Conservation (phyloP, 2,113 vertebrate species). For the Calypte anna region DNA sequence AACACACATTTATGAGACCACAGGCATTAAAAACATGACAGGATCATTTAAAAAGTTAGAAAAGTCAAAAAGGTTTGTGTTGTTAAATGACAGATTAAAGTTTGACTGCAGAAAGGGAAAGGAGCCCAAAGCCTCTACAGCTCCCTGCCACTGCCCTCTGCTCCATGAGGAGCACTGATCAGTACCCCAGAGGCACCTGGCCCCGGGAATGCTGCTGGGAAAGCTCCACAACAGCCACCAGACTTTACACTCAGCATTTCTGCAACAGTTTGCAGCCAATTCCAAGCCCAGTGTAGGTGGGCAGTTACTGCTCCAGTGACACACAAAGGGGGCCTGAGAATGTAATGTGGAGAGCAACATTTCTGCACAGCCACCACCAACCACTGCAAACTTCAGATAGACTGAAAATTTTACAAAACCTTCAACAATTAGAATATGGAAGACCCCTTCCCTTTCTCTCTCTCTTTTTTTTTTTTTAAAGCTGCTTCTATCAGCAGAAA, state of each 20-base stretch:
- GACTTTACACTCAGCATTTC: fast-evolving
- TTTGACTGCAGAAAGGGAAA: no score
- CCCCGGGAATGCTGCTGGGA: no score
- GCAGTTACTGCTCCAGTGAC: not conserved
- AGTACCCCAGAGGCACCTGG: not conserved
- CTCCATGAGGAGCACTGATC: not conserved
- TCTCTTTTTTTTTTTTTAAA: not conserved
- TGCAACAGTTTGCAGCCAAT: not conserved
- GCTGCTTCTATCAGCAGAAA: not conserved
- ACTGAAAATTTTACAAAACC: not conserved
- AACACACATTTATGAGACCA: not conserved
- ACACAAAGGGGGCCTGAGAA: not conserved
- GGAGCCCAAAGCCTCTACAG: no score
- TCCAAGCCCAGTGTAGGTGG: fast-evolving
- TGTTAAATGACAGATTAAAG: no score
- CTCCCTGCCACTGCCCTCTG: no score
- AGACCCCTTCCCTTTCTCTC: not conserved
- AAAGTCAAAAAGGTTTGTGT: no score
- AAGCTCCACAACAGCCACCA: no score
- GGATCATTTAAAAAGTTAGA: no score
- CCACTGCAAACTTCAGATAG: not conserved
- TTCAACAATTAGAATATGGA: not conserved
- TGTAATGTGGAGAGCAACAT: fast-evolving
- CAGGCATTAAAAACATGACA: not conserved
- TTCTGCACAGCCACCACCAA: not conserved